These are phyloP conservation scores for Neoarius graeffei DNA, from an alignment of 2,113 vertebrate genomes.

Conservation along the genomic window DNA sequence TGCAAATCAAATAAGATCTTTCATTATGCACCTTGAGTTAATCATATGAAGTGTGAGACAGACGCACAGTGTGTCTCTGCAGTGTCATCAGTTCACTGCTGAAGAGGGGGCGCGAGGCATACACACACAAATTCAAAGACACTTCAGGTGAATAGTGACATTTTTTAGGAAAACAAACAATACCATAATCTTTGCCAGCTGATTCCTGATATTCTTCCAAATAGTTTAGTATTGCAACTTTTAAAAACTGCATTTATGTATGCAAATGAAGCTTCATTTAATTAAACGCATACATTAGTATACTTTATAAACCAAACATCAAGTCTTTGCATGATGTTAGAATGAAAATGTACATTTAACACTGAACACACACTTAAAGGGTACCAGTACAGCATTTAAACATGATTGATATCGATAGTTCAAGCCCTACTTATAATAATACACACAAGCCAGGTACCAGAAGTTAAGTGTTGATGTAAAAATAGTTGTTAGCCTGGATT, in stretches of 20 bases:
- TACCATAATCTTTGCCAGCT: too few species aligned
- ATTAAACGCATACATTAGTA: neutral
- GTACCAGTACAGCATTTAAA: too few species aligned
- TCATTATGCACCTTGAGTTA: neutral
- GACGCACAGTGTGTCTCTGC: neutral
- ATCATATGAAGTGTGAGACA: conserved; percentile 7
- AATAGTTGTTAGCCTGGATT: too few species aligned
- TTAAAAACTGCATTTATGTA: neutral
- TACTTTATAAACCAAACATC: neutral
- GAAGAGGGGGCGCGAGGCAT: neutral
- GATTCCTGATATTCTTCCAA: neutral
- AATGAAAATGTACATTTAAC: neutral
- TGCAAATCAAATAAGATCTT: neutral
- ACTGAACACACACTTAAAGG: too few species aligned
- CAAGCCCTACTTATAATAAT: too few species aligned
- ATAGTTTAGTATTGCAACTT: neutral
- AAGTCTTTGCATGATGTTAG: neutral
- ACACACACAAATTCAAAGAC: neutral
- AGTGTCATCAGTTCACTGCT: neutral
- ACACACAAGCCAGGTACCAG: too few species aligned
- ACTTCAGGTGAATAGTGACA: neutral
- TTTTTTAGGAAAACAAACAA: too few species aligned
- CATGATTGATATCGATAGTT: too few species aligned
- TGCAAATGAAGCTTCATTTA: neutral
- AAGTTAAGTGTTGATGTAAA: too few species aligned